These are phyloP conservation scores for Cyclophora punctaria DNA, from an alignment of 2,888 invertebrate genomes.

Conservation along the genomic window DNA sequence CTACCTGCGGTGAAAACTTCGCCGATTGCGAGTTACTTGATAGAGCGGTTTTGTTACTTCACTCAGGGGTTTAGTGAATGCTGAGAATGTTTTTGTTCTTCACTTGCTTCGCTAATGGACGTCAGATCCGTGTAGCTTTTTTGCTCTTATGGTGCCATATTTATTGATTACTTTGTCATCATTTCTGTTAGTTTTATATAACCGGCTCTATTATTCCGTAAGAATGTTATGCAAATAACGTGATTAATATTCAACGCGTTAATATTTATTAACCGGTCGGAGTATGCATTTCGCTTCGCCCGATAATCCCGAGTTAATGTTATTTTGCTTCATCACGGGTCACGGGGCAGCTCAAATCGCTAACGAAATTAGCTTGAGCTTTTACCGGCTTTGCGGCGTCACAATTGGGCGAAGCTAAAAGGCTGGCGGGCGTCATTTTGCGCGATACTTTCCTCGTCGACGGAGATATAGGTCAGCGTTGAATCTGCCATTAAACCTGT, in stretches of 20 bases:
- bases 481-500: slow-evolving; percentile 30
- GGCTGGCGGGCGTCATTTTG: slow-evolving; percentile 34
- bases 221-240: too few relatives aligned
- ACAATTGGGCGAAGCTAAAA: slow-evolving; percentile 39
- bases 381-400: slow-evolving; percentile 32
- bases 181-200: too few relatives aligned
- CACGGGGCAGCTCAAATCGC: slow-evolving; percentile 26
- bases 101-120: too few relatives aligned
- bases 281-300: neutral
- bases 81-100: too few relatives aligned
- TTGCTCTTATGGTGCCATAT: too few relatives aligned
- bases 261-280: too few relatives aligned
- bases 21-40: slow-evolving; percentile 17
- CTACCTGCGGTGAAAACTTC: slow-evolving; percentile 25
- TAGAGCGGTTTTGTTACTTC: slow-evolving; percentile 14
- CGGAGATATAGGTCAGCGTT: slow-evolving; percentile 42
- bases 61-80: too few relatives aligned
- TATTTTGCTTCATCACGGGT: slow-evolving; percentile 25
- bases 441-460: slow-evolving; percentile 35
- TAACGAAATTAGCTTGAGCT: slow-evolving; percentile 36
- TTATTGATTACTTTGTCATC: too few relatives aligned
- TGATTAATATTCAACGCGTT: too few relatives aligned
- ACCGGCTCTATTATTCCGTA: too few relatives aligned
- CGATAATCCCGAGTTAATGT: slow-evolving; percentile 20
- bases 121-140: neutral